A percentile compares a stretch with the other conserved stretches of the same genome.
Conservation (phyloP, 2,888 invertebrate genomes). For the Microplitis deprimator region DNA sequence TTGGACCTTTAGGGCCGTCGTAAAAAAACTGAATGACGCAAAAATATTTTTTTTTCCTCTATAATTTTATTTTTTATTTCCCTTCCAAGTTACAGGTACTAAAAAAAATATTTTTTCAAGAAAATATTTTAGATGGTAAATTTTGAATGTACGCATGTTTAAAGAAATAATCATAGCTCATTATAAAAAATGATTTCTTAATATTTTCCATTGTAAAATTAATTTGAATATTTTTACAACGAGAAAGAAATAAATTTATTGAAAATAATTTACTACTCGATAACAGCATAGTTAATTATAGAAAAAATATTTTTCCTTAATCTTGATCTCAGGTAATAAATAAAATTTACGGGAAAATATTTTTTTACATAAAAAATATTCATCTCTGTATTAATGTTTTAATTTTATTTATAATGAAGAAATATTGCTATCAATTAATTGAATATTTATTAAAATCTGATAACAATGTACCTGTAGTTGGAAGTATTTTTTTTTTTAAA, state of each 20-base stretch:
- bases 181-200: slow-evolving; percentile 9
- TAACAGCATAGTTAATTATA: background rate
- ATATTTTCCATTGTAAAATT: background rate
- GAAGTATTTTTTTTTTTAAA: background rate
- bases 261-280: background rate
- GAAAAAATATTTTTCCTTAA: background rate
- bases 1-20: slow-evolving; percentile 34
- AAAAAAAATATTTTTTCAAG: slow-evolving; percentile 1
- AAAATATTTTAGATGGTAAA: background rate
- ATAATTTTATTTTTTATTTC: slow-evolving; percentile 11
- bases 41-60: slow-evolving; percentile 37
- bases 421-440: background rate
- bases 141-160: background rate
- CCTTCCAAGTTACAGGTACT: background rate
- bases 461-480: background rate
- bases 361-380: background rate
- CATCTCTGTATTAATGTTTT: background rate
- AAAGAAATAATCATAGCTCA: slow-evolving; percentile 2
- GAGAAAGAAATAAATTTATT: background rate
- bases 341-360: background rate
- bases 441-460: background rate
- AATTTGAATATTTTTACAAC: background rate
- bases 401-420: background rate
- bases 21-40: slow-evolving; percentile 30
- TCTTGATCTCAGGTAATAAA: background rate